Conservation (phyloP, 2,113 vertebrate genomes). For the Collichthys lucidus region DNA sequence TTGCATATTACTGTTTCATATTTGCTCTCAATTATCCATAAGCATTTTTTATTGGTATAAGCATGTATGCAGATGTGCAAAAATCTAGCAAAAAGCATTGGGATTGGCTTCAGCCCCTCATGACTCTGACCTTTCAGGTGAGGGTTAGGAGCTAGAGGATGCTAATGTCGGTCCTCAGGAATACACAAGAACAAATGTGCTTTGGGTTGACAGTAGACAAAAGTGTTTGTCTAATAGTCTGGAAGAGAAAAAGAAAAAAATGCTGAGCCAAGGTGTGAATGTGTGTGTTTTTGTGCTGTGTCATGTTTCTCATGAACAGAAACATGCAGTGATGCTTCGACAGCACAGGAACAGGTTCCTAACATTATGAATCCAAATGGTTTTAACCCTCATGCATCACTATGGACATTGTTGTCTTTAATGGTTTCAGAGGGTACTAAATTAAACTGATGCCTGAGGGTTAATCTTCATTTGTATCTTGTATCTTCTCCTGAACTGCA, state of each 20-base stretch:
- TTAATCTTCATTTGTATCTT: background rate
- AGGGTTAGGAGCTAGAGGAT: no score
- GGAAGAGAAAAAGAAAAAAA: constrained; percentile 6
- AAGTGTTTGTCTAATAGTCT: background rate
- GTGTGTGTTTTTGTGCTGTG: no score
- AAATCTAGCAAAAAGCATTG: no score
- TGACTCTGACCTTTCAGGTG: no score
- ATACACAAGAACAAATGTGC: constrained; percentile 16
- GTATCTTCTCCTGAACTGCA: background rate
- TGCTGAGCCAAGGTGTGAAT: background rate
- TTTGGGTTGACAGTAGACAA: background rate
- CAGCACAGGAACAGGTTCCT: background rate
- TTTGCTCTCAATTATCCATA: no score
- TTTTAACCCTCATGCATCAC: background rate
- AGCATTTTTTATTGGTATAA: no score
- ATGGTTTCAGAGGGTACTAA: no score
- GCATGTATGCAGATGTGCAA: no score
- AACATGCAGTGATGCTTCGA: constrained; percentile 15
- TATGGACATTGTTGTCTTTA: no score
- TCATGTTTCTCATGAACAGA: constrained; percentile 45
- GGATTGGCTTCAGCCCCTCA: no score
- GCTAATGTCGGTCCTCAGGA: background rate
- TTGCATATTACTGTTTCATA: background rate
- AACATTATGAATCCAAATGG: background rate
- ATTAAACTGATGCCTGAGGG: no score